Base-by-base conservation (phyloP, 2,888 invertebrate species). In the Stomorhina lunata region DNA sequence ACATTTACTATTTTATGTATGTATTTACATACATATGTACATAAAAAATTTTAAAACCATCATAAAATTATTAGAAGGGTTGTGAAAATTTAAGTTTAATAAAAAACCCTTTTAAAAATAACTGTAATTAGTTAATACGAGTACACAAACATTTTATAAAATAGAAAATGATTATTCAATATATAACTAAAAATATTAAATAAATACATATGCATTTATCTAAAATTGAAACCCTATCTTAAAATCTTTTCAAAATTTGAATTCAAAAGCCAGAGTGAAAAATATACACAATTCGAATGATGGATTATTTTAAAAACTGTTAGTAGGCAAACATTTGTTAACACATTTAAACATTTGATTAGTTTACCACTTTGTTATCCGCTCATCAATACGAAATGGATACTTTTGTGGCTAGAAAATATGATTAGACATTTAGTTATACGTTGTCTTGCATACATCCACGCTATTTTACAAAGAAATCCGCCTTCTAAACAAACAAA, bases 251-350 rank as follows among this genome's bases (percentile, higher is more conserved):
- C 32, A 20, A 6, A 32, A 57, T 17, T 17, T 34, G 5, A 34
- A 34, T 17, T 17, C 43, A 43, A 17, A 17, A 7, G 17, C 17
- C 6, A 7, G 9, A 17, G 17, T 9, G 12, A 25, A 50, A 50
- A 25, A 10, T 25, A 15, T 2, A 32, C 9, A 32, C 32, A 25
- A 22, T 50, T 48, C 40, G 17, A 27, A 72, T 72, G 59, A 59
- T 59, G 45, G 22, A 59, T 59, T 32, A 17, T 15, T 59, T 61
- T 61, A 48, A 37, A 72, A 72, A 72, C 72, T 72, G 72, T 57
- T 65, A 32, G 45, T 55, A 40, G 75, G 43, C 27, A 55, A 32
- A 34, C 4, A 25, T 55, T 40, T 75, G 29, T 57, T 75, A 55
- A 75, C 75, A 66, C 75, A 45, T 75, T 65, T 65, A 29, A 17